Base-by-base conservation (phyloP, 2,888 invertebrate species). In the Neoascia interrupta region DNA sequence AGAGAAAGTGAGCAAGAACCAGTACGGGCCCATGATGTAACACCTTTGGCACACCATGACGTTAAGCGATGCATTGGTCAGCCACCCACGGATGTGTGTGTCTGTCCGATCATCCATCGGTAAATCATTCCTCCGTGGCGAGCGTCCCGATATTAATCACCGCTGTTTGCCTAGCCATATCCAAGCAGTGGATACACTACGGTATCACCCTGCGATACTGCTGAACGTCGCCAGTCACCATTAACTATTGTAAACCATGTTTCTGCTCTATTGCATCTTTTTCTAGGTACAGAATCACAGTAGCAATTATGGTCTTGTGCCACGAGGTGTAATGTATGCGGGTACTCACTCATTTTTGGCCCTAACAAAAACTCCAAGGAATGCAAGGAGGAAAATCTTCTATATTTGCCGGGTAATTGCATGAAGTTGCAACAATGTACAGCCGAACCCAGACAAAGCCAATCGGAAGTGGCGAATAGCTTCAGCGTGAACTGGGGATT, bases 381-480 rank as follows among this genome's bases (percentile, higher is more conserved):
- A n/a, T 21, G 19, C 10, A 39, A 16, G 19, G 31, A 28, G 5
- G 5, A 16, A 13, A 15, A 49, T 54, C 58, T 54, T 51, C 41
- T 43, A 51, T 63, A 31, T 31, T 56, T 16, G 37, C 1, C 37
- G 6, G 43, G 31, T 69, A 39, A 56, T 61, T 61, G 61, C 61
- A 68, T 49, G 63, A 56, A 66, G 31, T 63, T 37, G 70, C 75
- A 70, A 76, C 75, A 64, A 39, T 19, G 75, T 76, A n/a, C n/a
- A n/a, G n/a, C n/a, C n/a, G n/a, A n/a, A n/a, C n/a, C n/a, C 64
- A 54, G 37, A 1, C 3, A 16, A 39, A 26, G n/a, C 23, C 19
- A 41, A 11, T 11, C 8, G 21, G 45, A 34, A 34, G 11, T 16
- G 34, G 39, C 34, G 47, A 61, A 53, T 49, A 45, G 51, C 2